phyloP scores from a whole-genome alignment of 2,888 invertebrate species.

The Theodoxus fluviatilis region DNA sequence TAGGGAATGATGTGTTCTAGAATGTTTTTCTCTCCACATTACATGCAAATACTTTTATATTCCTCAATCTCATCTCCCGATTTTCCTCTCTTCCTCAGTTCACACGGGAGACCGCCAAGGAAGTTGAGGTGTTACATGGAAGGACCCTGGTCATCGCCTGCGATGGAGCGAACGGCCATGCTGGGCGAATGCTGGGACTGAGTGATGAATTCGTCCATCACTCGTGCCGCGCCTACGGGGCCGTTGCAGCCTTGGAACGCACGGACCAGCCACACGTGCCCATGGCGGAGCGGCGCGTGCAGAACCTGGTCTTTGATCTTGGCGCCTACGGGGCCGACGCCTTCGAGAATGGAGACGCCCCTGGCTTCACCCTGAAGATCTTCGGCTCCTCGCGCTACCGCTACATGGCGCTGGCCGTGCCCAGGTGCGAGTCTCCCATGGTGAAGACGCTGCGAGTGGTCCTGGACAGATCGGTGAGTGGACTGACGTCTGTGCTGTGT shows the following conservation, averaged over 20 bases:
- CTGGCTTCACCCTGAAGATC: constrained; percentile 48
- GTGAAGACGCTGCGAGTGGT: constrained; percentile 57
- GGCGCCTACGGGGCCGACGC: constrained; percentile 41
- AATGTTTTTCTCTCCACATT: too few relatives aligned
- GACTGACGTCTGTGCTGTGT: too few relatives aligned
- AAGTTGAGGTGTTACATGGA: constrained; percentile 45
- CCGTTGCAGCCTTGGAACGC: constrained; percentile 57
- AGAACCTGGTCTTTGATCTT: constrained; percentile 50
- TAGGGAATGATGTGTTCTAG: too few relatives aligned
- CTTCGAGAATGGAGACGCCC: constrained; percentile 34
- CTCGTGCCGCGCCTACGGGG: constrained; percentile 57
- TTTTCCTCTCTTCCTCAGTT: too few relatives aligned
- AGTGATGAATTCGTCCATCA: constrained; percentile 57
- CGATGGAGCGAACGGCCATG: constrained; percentile 56
- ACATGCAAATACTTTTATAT: too few relatives aligned
- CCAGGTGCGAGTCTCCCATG: constrained; percentile 55
- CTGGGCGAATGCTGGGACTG: constrained; percentile 53
- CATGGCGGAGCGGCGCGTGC: constrained; percentile 36
- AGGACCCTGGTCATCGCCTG: constrained; percentile 55
- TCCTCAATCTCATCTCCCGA: too few relatives aligned
- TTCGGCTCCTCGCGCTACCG: constrained; percentile 55
- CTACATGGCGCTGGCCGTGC: constrained; percentile 56
- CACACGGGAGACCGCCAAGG: constrained; percentile 44
- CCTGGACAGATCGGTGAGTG: constrained; percentile 61
- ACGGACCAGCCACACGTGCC: constrained; percentile 46